Base-by-base conservation (phyloP, 2,797 vertebrate genomes). In the Sebastes cheni region DNA sequence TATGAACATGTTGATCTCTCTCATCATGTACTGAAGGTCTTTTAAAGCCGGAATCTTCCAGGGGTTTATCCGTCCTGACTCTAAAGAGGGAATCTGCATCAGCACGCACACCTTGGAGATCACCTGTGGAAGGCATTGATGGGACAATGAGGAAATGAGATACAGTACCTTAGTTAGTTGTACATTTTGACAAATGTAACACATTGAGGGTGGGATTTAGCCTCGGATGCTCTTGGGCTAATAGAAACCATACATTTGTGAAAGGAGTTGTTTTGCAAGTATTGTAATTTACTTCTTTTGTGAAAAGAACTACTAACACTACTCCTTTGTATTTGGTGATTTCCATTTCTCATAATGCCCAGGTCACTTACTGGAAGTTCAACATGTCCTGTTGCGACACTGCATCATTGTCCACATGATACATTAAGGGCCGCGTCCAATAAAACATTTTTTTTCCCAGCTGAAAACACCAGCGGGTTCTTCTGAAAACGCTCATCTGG, bases 1-100 rank as follows among this genome's bases (percentile, higher is more conserved):
- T 56, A 96, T 83, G 78, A 94, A 97, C 84, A 95, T 89, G 83
- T 94, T 93, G 90, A 97, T 74, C 86, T 96, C 96, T 83, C 90
- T 94, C 5, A 90, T 71, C 56, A 83, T 82, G 70, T 95, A 95
- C 22, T 86, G 89, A 4, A 96, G 94, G 34, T 95, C 91, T 78
- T 86, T 95, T 9, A 97, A 76, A 52, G 94, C 94, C 3, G 83
- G 87, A 2, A 94, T 65, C 5, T 29, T 65, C 86, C 90, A 50
- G 7, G 8, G 39, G 1, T 91, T 86, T 5, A 95, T 85, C 18
- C 72, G 56, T 39, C 67, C 32, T 3, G 81, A 67, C 6, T 88
- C 80, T 77, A 93, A 25, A 12, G 88, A 87, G 9, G 89, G 22
- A 39, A 95, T 82, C 81, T 94, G 92, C 81, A 94, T 61, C 80